Conservation (phyloP, 2,113 vertebrate genomes). For the Tragelaphus strepsiceros region DNA sequence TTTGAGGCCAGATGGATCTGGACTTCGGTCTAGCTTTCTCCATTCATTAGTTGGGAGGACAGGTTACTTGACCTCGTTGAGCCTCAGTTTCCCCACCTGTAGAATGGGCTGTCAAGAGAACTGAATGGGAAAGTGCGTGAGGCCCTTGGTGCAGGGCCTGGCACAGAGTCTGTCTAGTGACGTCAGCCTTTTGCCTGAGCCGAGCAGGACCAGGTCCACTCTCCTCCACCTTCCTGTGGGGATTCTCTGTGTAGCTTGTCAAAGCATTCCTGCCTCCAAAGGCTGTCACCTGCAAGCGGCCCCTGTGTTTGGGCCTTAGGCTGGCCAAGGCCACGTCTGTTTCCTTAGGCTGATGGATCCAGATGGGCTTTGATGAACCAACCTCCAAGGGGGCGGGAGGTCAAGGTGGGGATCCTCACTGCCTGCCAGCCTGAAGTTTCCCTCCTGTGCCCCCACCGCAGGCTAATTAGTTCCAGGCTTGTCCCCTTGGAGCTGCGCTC, state of each 20-base stretch:
- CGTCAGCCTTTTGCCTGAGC: neutral
- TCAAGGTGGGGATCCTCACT: neutral
- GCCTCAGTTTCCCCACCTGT: neutral
- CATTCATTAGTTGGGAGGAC: neutral
- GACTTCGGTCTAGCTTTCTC: neutral
- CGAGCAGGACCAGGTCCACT: neutral
- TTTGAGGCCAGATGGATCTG: neutral
- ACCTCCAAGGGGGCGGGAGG: neutral
- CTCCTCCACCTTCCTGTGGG: neutral
- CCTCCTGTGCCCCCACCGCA: neutral
- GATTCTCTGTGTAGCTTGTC: neutral
- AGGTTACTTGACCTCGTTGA: neutral
- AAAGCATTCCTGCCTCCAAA: neutral
- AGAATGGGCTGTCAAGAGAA: neutral
- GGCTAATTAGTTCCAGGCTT: neutral
- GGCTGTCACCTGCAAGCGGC: neutral
- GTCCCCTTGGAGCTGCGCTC: neutral
- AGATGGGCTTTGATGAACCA: neutral
- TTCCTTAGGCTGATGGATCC: neutral
- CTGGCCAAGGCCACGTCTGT: neutral
- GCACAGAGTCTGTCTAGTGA: neutral
- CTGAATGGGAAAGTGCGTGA: neutral
- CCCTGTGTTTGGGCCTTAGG: neutral
- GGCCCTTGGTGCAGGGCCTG: neutral
- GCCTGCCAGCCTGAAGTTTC: neutral